Evolutionary conservation across 2,797 vertebrate species (phyloP).

Genomic region (Xenentodon cancila): DNA sequence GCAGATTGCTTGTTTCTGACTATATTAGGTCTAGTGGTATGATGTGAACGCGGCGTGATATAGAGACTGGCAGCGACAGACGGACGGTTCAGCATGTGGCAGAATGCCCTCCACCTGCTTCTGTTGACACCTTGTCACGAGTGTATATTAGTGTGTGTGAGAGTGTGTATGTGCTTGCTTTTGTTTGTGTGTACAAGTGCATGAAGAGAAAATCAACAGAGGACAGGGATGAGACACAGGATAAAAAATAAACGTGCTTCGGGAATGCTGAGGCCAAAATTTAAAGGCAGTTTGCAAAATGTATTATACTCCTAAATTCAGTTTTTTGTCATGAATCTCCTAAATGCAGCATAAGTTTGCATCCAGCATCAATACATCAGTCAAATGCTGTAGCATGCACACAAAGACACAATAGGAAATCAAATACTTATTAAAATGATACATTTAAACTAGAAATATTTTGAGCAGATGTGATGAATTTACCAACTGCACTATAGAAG

Average conservation of each 20-base stretch:
- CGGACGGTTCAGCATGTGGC: constrained; percentile 67
- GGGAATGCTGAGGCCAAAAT: constrained; percentile 12
- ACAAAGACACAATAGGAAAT: too few species aligned
- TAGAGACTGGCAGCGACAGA: constrained; percentile 68
- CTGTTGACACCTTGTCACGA: constrained; percentile 62
- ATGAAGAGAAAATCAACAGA: constrained; percentile 3
- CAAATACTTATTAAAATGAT: not conserved
- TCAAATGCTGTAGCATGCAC: too few species aligned
- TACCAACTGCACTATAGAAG: not conserved
- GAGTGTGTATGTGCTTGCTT: constrained; percentile 18
- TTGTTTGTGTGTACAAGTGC: constrained; percentile 8
- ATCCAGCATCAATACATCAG: too few species aligned
- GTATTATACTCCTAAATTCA: too few species aligned
- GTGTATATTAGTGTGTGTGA: constrained; percentile 27
- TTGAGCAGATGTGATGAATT: too few species aligned
- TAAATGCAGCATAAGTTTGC: too few species aligned
- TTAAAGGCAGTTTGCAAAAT: not conserved
- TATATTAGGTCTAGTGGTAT: constrained; percentile 32
- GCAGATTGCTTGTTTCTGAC: constrained; percentile 25
- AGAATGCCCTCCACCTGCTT: constrained; percentile 67
- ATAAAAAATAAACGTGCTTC: constrained; percentile 1
- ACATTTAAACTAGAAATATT: not conserved
- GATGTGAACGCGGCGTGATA: constrained; percentile 44
- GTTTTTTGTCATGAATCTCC: too few species aligned
- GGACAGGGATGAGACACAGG: constrained; percentile 1